Evolutionary conservation across 2,888 invertebrate species (phyloP).

Genomic region (Acanthopleura granulata): DNA sequence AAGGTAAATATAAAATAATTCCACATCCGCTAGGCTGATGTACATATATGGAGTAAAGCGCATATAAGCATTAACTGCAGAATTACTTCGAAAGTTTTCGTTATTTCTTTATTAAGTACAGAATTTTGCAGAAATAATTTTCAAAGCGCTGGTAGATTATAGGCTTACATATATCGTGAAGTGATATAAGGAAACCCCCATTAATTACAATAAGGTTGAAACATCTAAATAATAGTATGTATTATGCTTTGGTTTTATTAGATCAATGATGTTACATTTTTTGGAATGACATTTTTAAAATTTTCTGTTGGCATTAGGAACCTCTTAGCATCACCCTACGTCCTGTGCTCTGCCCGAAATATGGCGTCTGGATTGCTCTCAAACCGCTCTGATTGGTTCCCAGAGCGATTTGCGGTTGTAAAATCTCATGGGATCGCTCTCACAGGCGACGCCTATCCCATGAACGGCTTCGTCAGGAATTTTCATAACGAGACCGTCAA

Average conservation of each 20-base stretch:
- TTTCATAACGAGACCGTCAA: too few relatives aligned
- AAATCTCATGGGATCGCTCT: too few relatives aligned
- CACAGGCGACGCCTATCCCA: too few relatives aligned
- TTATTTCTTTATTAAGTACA: not conserved
- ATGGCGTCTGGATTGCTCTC: constrained; percentile 36
- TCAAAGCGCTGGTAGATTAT: not conserved
- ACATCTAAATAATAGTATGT: too few relatives aligned
- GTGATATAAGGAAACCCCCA: not conserved
- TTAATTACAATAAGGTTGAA: too few relatives aligned
- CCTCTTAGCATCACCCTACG: constrained; percentile 39
- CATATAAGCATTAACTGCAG: not conserved
- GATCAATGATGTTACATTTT: too few relatives aligned
- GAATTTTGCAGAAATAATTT: not conserved
- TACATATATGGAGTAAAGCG: not conserved
- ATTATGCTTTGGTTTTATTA: too few relatives aligned
- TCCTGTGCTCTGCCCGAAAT: constrained; percentile 40
- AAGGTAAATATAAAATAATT: constrained; percentile 30
- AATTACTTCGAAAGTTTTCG: not conserved
- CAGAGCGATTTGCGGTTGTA: too few relatives aligned
- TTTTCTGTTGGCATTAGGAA: constrained; percentile 34
- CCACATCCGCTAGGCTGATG: not conserved
- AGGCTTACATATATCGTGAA: not conserved
- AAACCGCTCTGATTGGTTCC: not conserved
- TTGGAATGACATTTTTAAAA: too few relatives aligned
- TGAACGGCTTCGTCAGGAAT: too few relatives aligned